Evolutionary conservation across 2,888 invertebrate species (phyloP).

Genomic region (Acrobasis repandana): DNA sequence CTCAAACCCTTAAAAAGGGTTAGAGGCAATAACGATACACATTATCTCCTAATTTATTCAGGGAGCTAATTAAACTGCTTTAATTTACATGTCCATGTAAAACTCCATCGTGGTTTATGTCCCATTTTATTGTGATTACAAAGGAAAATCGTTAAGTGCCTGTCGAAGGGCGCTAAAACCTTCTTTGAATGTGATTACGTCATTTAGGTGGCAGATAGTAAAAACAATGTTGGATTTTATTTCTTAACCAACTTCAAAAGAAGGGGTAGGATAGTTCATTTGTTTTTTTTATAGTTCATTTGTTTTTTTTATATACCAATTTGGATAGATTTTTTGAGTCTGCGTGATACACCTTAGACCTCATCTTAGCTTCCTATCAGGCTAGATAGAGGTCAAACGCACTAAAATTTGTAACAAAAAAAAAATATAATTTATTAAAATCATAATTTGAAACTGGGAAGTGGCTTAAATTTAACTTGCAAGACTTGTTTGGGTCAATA

Average conservation of each 20-base stretch:
- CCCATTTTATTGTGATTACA: constrained; percentile 34
- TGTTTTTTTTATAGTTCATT: too few relatives aligned
- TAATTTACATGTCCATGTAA: constrained; percentile 40
- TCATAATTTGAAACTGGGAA: too few relatives aligned
- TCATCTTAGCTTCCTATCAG: too few relatives aligned
- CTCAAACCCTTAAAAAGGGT: constrained; percentile 8
- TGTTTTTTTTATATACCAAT: too few relatives aligned
- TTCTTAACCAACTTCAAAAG: background rate
- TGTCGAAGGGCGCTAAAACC: constrained; percentile 12
- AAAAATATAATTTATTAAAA: too few relatives aligned
- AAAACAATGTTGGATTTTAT: background rate
- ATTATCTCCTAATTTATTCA: constrained; percentile 42
- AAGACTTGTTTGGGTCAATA: too few relatives aligned
- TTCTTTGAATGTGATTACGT: constrained; percentile 7
- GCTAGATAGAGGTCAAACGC: too few relatives aligned
- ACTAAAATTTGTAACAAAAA: too few relatives aligned
- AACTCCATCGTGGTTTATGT: constrained; percentile 30
- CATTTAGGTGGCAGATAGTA: constrained; percentile 11
- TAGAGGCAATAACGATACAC: constrained; percentile 37
- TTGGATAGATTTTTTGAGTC: too few relatives aligned
- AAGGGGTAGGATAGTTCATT: too few relatives aligned
- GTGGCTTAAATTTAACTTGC: too few relatives aligned
- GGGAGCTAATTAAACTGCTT: constrained; percentile 40
- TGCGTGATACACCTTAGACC: too few relatives aligned
- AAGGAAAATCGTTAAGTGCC: constrained; percentile 22